Conservation (phyloP, 2,888 invertebrate genomes). For the Synergus laeviventris region DNA sequence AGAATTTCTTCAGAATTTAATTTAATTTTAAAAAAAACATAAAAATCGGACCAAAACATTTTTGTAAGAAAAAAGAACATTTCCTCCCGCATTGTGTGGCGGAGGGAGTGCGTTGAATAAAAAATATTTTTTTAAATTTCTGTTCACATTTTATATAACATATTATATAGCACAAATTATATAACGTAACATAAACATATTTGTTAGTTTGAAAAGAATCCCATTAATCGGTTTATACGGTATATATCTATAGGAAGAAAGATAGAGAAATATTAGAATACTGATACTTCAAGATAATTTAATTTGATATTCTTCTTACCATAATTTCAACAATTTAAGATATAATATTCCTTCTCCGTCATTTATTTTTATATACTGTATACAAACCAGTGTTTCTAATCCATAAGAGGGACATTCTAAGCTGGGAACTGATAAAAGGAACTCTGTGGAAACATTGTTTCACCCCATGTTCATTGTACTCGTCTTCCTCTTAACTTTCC, state of each 20-base stretch:
- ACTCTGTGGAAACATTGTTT: slow-evolving; percentile 16
- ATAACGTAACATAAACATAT: not conserved
- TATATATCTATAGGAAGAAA: not conserved
- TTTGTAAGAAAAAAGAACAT: too few relatives aligned
- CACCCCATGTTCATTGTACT: not conserved
- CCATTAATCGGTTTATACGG: not conserved
- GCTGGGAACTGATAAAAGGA: not conserved
- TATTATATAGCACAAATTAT: too few relatives aligned
- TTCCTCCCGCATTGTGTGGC: too few relatives aligned
- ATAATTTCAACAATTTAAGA: too few relatives aligned
- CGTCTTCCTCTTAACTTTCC: not conserved
- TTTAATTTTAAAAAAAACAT: too few relatives aligned
- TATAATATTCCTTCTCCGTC: too few relatives aligned
- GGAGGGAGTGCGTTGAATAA: slow-evolving; percentile 18
- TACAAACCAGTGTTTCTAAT: too few relatives aligned
- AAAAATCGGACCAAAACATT: too few relatives aligned
- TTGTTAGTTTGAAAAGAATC: not conserved
- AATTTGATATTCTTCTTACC: too few relatives aligned
- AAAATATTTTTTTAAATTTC: not conserved
- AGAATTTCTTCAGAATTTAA: too few relatives aligned
- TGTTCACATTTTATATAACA: too few relatives aligned
- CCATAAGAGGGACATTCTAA: not conserved
- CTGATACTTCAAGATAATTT: not conserved
- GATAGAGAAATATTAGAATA: not conserved
- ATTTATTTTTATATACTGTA: too few relatives aligned